phyloP scores from a whole-genome alignment of 2,113 vertebrate species.

The Centropristis striata region DNA sequence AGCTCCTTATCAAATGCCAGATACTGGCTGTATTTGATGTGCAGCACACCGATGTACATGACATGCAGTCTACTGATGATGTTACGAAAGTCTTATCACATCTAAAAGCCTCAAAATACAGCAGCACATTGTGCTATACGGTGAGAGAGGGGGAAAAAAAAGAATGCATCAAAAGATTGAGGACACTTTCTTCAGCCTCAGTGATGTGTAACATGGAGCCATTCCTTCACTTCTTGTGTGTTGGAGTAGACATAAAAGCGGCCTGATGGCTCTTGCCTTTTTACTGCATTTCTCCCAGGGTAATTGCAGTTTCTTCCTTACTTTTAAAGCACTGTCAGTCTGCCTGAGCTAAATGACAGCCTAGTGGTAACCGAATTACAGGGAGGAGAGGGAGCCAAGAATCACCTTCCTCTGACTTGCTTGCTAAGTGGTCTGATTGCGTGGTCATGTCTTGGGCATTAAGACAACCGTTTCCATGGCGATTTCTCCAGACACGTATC shows the following conservation, averaged over 20 bases:
- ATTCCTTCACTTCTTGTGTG: constrained; percentile 29
- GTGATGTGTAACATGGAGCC: constrained; percentile 25
- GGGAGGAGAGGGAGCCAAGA: constrained; percentile 60
- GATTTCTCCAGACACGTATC: constrained; percentile 29
- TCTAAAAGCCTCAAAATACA: constrained; percentile 38
- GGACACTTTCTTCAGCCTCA: constrained; percentile 38
- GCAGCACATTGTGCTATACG: constrained; percentile 8
- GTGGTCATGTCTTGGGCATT: constrained; percentile 61
- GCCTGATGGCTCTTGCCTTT: constrained; percentile 52
- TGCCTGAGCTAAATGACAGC: constrained; percentile 67
- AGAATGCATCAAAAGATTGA: constrained; percentile 32
- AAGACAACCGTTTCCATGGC: constrained; percentile 48
- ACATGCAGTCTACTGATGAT: constrained; percentile 34
- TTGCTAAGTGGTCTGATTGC: constrained; percentile 74
- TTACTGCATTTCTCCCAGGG: constrained; percentile 45
- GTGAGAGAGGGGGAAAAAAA: constrained; percentile 7
- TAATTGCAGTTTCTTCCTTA: constrained; percentile 72
- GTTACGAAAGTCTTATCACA: constrained; percentile 36
- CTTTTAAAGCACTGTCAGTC: constrained; percentile 70
- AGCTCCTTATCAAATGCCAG: constrained; percentile 49
- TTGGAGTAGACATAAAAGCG: constrained; percentile 59
- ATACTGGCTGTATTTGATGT: constrained; percentile 48
- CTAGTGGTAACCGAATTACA: constrained; percentile 74
- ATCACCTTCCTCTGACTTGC: constrained; percentile 63
- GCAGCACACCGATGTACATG: constrained; percentile 27